Base-by-base conservation (phyloP, 2,113 vertebrate species). In the Lepus europaeus region DNA sequence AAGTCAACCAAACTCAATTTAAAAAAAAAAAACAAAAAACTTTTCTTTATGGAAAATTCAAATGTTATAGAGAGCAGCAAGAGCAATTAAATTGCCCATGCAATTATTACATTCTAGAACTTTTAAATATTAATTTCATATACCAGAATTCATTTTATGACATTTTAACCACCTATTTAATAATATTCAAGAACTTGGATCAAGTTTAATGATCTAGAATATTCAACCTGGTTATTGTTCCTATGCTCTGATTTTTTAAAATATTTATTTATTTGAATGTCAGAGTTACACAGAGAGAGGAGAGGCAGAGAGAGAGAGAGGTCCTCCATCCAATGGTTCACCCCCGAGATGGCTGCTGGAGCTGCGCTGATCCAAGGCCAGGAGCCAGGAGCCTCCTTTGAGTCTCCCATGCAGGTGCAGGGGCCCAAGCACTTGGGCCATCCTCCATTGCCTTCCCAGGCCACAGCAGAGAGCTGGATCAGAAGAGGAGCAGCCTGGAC, bases 111-210 rank as follows among this genome's bases (percentile, higher is more conserved):
- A 59, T 90, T 69, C 19, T 31, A 83, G 49, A 83, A 90, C 33
- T 83, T 69, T 79, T 73, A 61, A 88, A 93, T 76, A 66, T 66
- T 66, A 73, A 33, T 76, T 83, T 77, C 85, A 33, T 39, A 53
- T 66, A 23, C 70, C 45, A 85, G 27, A 11, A 77, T 14, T 2
- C 10, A 70, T 79, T 77, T 90, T 74, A 73, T 80, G 36, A 80
- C 8, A 39, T 6, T 33, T 79, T 82, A 83, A 5, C 13, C 14
- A n/a, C 72, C 14, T 27, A 49, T 73, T 33, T 70, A 74, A 31
- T 91, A 94, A 79, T 56, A 77, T 73, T 72, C 2, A 87, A 87
- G 66, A 91, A 83, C 89, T 89, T 29, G 87, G 72, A 56, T 87
- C 31, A 83, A 72, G 27, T 89, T 91, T 90, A 87, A 7, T 87